Percentiles rank a stretch among this genome's conserved stretches.
These are phyloP conservation scores for Lamellibrachia luymesi DNA, from an alignment of 1,140 invertebrate genomes.

Conservation along the genomic window DNA sequence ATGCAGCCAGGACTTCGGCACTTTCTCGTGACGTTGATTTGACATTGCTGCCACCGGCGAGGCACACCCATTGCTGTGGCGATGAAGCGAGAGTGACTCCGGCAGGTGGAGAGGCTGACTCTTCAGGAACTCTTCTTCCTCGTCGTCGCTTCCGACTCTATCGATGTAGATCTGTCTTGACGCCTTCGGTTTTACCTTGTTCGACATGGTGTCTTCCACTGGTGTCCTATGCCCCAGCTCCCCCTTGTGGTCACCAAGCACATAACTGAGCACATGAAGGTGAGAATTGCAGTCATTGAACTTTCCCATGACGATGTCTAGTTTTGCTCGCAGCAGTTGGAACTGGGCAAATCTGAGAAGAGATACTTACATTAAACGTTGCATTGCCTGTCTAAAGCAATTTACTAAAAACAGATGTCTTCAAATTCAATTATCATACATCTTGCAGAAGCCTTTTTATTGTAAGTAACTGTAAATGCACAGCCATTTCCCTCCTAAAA, in stretches of 20 bases:
- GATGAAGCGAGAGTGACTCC: neutral
- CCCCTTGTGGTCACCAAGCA: neutral
- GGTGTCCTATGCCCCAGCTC: neutral
- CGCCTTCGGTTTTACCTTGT: neutral
- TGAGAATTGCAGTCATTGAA: neutral
- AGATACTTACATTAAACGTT: neutral
- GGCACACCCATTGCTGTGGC: neutral
- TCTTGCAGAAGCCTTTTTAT: neutral
- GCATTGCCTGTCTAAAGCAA: neutral
- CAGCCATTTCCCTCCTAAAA: neutral
- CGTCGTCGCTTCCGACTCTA: neutral
- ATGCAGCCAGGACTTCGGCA: neutral
- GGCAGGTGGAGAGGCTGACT: neutral
- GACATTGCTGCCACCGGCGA: neutral
- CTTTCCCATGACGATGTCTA: neutral
- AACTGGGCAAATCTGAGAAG: slow-evolving; percentile 9
- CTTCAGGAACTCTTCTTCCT: neutral
- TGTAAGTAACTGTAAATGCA: neutral
- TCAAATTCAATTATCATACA: neutral
- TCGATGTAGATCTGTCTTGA: neutral
- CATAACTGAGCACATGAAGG: neutral
- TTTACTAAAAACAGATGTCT: neutral
- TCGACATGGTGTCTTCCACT: neutral
- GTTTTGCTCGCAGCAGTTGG: neutral
- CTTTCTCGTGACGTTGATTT: neutral